Base-by-base conservation (phyloP, 2,113 vertebrate genomes). In the Petrocephalus microphthalmus region DNA sequence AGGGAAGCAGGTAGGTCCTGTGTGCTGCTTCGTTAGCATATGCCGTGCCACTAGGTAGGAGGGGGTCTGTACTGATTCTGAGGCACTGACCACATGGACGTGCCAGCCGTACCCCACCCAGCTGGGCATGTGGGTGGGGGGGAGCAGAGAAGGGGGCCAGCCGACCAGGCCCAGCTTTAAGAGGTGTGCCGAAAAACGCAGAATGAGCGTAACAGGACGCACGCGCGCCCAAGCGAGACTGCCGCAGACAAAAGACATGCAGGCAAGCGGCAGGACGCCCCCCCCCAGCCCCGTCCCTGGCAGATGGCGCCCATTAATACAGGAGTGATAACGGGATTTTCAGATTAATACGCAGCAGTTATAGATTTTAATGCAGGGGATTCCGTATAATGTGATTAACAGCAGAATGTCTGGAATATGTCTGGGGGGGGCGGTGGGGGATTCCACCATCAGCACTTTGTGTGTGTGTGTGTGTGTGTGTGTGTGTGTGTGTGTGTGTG, bases 221-320 rank as follows among this genome's bases (percentile, higher is more conserved):
- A 25, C 25, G 0, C 0, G 29, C 67, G 13, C 2, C 67, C 29
- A 74, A 74, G 25, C 67, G 25, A 74, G 67, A 29, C 37, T 13
- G 74, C 82, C 0, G 45, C 83, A 84, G 49, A 84, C 45, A 42
- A 22, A 33, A 20, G 37, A 83, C 42, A 83, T 19, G 88, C 60
- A 6, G 88, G 88, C 88, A 53, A 88, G 90, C n/a, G 54, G 52
- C 88, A 86, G 84, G 60, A 78, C 22, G 87, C 89, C 89, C 82
- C 89, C 87, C 89, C 88, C 87, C 85, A 88, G 90, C 88, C 45
- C 64, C 84, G 74, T 92, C 89, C 82, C 90, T 89, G 91, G 92
- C 95, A 95, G 95, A 95, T 95, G 94, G 94, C 91, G 94, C 92
- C 93, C 92, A 95, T 95, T 94, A 95, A 94, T 94, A 93, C 90